phyloP scores from a whole-genome alignment of 1,140 invertebrate species.

The Orius insidiosus region DNA sequence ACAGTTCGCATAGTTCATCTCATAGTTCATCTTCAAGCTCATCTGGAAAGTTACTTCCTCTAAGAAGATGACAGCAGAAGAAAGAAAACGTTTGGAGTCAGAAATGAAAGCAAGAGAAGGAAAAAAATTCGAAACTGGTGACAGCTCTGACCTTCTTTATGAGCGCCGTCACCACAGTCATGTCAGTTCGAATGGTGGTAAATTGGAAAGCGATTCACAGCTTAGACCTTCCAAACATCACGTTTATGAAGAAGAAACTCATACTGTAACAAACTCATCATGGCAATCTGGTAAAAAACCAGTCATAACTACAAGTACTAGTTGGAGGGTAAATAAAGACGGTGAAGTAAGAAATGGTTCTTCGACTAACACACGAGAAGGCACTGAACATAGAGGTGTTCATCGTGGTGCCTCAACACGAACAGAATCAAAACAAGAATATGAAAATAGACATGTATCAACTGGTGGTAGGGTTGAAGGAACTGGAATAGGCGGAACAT shows the following conservation, averaged over 20 bases:
- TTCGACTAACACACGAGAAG: constrained; percentile 12
- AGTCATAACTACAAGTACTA: constrained; percentile 12
- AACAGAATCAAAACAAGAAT: no score
- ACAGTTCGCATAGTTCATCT: background rate
- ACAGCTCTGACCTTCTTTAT: constrained; percentile 1
- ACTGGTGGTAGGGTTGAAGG: no score
- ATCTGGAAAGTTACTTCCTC: background rate
- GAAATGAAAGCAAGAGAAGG: constrained; percentile 12
- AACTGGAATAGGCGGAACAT: no score
- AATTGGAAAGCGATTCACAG: constrained; percentile 11
- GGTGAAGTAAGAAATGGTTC: constrained; percentile 20
- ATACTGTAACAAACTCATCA: no score
- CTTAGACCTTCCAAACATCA: no score
- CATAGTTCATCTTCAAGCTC: constrained; percentile 4
- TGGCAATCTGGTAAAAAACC: constrained; percentile 12
- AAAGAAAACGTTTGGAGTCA: constrained; percentile 14
- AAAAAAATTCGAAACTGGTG: constrained; percentile 13
- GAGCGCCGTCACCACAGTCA: constrained; percentile 2
- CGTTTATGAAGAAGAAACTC: no score
- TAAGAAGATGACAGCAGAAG: constrained; percentile 15
- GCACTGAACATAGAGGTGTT: constrained; percentile 2
- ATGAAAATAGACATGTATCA: no score
- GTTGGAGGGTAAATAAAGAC: constrained; percentile 20
- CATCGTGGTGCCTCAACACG: background rate
- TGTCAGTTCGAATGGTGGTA: constrained; percentile 7